Conservation (phyloP, 2,113 vertebrate genomes). For the Crotalus horridus region DNA sequence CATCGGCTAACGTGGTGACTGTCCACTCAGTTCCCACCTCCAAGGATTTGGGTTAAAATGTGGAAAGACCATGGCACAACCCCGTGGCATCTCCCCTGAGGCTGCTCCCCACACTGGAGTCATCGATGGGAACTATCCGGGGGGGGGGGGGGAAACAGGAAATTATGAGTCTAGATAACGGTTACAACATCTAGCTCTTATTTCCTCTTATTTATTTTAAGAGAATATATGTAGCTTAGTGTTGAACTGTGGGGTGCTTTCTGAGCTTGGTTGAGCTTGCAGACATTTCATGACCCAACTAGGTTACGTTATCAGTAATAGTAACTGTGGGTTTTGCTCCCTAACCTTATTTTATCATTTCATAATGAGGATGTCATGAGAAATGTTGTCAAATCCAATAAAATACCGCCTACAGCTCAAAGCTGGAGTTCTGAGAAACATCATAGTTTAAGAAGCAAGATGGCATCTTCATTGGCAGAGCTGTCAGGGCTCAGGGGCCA, state of each 20-base stretch:
- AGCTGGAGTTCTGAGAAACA: no score
- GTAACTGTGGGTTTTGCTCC: no score
- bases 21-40: background rate
- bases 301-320: no score
- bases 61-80: no score
- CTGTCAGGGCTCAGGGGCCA: background rate
- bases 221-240: no score
- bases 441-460: no score
- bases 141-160: background rate
- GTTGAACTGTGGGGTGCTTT: no score
- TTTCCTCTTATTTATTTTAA: background rate
- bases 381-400: background rate
- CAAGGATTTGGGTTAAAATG: background rate
- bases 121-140: background rate
- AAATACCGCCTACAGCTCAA: background rate
- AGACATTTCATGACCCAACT: no score
- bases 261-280: no score
- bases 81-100: background rate
- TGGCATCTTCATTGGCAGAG: no score
- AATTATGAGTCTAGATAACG: background rate
- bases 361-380: background rate
- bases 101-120: background rate
- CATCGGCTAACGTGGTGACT: background rate
- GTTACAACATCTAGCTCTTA: background rate
- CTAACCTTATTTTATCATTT: background rate